Evolutionary conservation across 2,113 vertebrate genomes (phyloP).

Genomic region (Odocoileus virginianus): DNA sequence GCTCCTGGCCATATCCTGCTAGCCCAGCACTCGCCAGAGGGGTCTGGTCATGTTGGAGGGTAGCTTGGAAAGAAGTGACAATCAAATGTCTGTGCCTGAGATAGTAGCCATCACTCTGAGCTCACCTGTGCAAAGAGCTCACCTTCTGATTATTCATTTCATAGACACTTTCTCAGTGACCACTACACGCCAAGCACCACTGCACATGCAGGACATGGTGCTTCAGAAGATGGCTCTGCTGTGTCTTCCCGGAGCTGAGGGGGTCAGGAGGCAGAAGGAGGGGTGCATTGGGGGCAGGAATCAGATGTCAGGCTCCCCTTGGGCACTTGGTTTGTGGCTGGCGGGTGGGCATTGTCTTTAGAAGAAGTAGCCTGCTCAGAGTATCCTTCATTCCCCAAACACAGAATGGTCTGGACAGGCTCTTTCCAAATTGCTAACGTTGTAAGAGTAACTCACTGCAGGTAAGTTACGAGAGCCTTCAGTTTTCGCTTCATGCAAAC

Average conservation of each 20-base stretch:
- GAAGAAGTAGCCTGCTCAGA: not conserved
- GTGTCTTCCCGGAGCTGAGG: not conserved
- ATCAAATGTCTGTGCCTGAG: no score
- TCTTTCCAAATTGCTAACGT: not conserved
- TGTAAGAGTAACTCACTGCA: not conserved
- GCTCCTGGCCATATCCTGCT: not conserved
- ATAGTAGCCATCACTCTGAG: not conserved
- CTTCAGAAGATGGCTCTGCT: not conserved
- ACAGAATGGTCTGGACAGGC: not conserved
- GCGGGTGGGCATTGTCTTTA: rapidly evolving
- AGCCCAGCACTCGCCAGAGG: not conserved
- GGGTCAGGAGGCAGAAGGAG: not conserved
- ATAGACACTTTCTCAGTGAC: not conserved
- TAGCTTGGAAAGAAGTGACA: not conserved
- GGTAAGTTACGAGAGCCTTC: not conserved
- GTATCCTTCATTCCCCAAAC: no score
- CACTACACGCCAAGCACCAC: rapidly evolving
- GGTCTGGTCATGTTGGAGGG: not conserved
- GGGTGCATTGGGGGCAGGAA: rapidly evolving
- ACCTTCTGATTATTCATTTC: not conserved
- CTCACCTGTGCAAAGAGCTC: not conserved
- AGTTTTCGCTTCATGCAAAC: not conserved
- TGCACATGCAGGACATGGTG: rapidly evolving
- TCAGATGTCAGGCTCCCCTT: rapidly evolving
- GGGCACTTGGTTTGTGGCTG: rapidly evolving